These are phyloP conservation scores for Platerodrilus igneus DNA, from an alignment of 2,888 invertebrate species.

Conservation along the genomic window DNA sequence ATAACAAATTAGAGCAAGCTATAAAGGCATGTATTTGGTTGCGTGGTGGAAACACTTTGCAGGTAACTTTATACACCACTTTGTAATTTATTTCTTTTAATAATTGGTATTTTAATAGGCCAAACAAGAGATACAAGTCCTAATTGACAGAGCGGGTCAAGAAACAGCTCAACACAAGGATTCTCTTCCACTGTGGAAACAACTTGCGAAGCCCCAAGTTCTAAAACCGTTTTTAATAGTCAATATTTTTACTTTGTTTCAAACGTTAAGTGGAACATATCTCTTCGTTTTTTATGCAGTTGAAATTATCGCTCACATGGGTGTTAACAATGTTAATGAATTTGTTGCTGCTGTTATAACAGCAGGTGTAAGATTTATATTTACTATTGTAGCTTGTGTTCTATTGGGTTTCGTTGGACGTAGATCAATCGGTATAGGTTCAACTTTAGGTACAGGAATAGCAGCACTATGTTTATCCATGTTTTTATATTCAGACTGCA, in stretches of 20 bases:
- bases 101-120: conserved; percentile 54
- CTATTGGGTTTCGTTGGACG: conserved; percentile 61
- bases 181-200: conserved; percentile 42
- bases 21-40: conserved; percentile 42
- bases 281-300: conserved; percentile 76
- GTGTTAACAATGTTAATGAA: conserved; percentile 48
- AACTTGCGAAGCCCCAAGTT: conserved; percentile 57
- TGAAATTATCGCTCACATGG: conserved; percentile 60
- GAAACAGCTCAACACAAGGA: conserved; percentile 45
- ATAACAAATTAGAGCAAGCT: conserved; percentile 54
- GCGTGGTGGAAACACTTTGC: conserved; percentile 38
- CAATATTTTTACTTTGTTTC: conserved; percentile 67
- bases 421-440: conserved; percentile 60
- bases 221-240: conserved; percentile 69
- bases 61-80: conserved; percentile 35
- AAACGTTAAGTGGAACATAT: conserved; percentile 71
- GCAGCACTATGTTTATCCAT: conserved; percentile 59
- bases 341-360: conserved; percentile 65
- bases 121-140: conserved; percentile 58
- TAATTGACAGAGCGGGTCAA: conserved; percentile 56
- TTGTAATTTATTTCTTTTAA: background rate
- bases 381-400: conserved; percentile 62
- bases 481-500: conserved; percentile 48
- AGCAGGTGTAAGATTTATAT: conserved; percentile 60
- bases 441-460: conserved; percentile 62